phyloP scores from a whole-genome alignment of 2,888 invertebrate species.

The Euphydryas editha region DNA sequence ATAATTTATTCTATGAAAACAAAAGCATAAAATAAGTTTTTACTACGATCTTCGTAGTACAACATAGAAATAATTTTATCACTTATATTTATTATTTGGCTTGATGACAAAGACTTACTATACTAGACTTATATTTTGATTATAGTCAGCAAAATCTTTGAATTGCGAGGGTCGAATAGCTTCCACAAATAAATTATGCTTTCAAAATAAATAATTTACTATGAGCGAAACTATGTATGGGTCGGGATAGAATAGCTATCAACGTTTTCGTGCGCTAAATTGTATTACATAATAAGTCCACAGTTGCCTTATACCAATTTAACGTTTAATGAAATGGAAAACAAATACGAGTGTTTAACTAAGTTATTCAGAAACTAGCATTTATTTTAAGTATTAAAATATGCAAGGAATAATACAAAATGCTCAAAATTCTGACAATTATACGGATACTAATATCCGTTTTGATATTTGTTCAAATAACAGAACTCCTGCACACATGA shows the following conservation, averaged over 20 bases:
- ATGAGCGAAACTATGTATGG: conserved; percentile 40
- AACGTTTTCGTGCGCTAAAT: conserved; percentile 45
- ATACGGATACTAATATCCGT: conserved; percentile 30
- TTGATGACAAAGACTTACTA: conserved; percentile 20
- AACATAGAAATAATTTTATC: not conserved
- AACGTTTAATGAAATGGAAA: conserved; percentile 37
- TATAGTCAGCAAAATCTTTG: conserved; percentile 75
- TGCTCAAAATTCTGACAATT: conserved; percentile 2
- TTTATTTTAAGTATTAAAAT: not conserved
- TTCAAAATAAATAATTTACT: conserved; percentile 78
- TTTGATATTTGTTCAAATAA: conserved; percentile 54
- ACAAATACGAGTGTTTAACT: conserved; percentile 23
- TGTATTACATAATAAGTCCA: conserved; percentile 41
- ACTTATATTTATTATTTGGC: not conserved
- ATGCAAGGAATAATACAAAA: not conserved
- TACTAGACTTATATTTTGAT: conserved; percentile 63
- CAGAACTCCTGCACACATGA: conserved; percentile 52
- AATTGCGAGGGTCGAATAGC: conserved; percentile 77
- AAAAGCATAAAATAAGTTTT: not conserved
- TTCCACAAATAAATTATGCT: conserved; percentile 77
- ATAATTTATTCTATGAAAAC: too few relatives aligned
- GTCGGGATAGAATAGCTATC: conserved; percentile 40
- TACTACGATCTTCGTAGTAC: not conserved
- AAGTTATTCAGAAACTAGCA: not conserved
- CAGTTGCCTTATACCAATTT: conserved; percentile 38